A percentile compares a stretch with the other conserved stretches of the same genome.
Evolutionary conservation across 2,797 vertebrate species (phyloP).

Genomic region (Enteromius radiatus): DNA sequence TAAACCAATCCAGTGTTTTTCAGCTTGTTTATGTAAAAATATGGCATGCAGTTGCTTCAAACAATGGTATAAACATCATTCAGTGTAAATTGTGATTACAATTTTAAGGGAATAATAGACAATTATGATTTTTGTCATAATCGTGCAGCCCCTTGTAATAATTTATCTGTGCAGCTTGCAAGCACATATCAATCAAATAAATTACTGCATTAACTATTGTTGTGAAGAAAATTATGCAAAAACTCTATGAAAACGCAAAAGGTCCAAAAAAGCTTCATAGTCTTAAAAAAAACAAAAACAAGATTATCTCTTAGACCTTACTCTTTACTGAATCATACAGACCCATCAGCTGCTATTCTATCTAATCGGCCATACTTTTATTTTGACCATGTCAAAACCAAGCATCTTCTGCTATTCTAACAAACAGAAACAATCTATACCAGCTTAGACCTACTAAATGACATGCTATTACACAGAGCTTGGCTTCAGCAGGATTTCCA

Average conservation of each 20-base stretch:
- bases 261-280: not conserved
- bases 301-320: slow-evolving; percentile 46
- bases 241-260: not conserved
- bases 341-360: not conserved
- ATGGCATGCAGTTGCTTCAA: too few species aligned
- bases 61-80: too few species aligned
- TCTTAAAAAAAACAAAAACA: not conserved
- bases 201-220: not conserved
- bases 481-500: not conserved
- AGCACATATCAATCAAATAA: not conserved
- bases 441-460: not conserved
- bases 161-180: not conserved
- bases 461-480: not conserved
- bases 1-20: too few species aligned
- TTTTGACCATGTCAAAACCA: not conserved
- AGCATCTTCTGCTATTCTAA: not conserved
- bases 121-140: too few species aligned
- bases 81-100: too few species aligned
- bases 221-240: not conserved
- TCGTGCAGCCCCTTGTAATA: not conserved
- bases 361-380: too few species aligned
- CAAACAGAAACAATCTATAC: not conserved
- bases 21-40: too few species aligned
- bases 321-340: not conserved
- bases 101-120: too few species aligned